Base-by-base conservation (phyloP, 2,797 vertebrate genomes). In the Synanceia verrucosa region DNA sequence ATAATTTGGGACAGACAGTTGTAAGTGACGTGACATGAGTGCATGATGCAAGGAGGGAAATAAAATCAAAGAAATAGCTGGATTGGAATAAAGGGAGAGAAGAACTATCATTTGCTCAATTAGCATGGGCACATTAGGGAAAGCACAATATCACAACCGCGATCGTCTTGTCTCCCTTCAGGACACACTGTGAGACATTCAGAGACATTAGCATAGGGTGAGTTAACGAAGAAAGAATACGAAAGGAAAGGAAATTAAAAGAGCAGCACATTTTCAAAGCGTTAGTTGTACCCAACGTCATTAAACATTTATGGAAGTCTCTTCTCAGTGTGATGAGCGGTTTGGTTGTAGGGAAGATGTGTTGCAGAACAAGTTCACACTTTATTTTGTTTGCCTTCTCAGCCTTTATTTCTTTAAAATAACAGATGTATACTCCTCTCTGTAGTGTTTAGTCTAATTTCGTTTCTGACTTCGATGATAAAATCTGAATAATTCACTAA, bases 221-320 rank as follows among this genome's bases (percentile, higher is more conserved):
- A 93, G 94, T 94, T 97, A 97, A 97, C 94, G 92, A 97, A 97
- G 95, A 96, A 96, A 77, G 77, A 95, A 81, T 70, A 71, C 63
- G 24, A 67, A 48, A 76, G 70, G 60, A 67, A 84, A 94, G 70
- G 60, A 96, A 95, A 96, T 95, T 94, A 95, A 95, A 96, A 96
- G 94, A 95, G 95, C 95, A 96, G 95, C 96, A 95, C 94, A 97
- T 97, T 97, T 94, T 97, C 96, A 96, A 97, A 97, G 96, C 94
- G 91, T 89, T 91, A 92, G 92, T 96, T 96, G 94, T 95, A 94
- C 94, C 95, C 95, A 90, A 94, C 94, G 70, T 95, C 96, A 97
- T 98, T 97, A 99, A 98, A 98, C 95, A 97, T 98, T 94, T 95
- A 99, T 97, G 96, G 92, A 96, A 95, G 95, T 94, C 94, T 94